Evolutionary conservation across 2,113 vertebrate species (phyloP).

Genomic region (Pseudolaguvia tuberculata): DNA sequence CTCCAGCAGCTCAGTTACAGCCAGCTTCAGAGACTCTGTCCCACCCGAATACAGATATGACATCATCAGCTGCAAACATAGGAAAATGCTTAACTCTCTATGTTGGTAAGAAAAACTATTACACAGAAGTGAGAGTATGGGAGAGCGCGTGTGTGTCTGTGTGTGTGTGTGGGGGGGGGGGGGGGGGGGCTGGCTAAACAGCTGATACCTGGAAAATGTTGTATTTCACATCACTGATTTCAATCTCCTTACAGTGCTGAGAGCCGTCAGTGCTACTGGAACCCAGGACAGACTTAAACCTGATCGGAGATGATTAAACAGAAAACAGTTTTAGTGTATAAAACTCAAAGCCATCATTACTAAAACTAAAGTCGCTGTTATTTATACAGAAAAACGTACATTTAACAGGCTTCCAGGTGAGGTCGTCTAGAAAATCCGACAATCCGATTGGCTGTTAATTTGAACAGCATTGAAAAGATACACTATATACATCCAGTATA

Average conservation of each 20-base stretch:
- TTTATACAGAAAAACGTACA: too few species aligned
- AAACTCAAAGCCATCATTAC: background rate
- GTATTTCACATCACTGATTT: slow-evolving; percentile 87
- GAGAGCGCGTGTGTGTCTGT: too few species aligned
- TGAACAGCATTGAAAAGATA: too few species aligned
- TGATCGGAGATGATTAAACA: slow-evolving; percentile 48
- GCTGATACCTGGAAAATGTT: slow-evolving; percentile 82
- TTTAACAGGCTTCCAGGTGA: too few species aligned
- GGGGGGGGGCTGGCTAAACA: too few species aligned
- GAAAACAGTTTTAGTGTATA: background rate
- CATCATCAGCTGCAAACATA: slow-evolving; percentile 85
- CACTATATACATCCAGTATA: too few species aligned
- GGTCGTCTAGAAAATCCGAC: too few species aligned
- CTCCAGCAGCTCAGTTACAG: slow-evolving; percentile 82
- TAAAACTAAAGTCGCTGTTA: background rate
- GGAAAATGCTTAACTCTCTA: background rate
- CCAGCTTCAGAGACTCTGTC: slow-evolving; percentile 81
- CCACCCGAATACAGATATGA: slow-evolving; percentile 94
- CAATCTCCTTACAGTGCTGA: slow-evolving; percentile 73
- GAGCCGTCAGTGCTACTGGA: slow-evolving; percentile 71
- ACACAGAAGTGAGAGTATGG: background rate
- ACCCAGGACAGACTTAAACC: slow-evolving; percentile 87
- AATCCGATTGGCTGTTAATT: too few species aligned
- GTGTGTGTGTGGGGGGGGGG: too few species aligned
- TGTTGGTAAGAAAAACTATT: background rate